These are phyloP conservation scores for Spizella passerina DNA, from an alignment of 2,797 vertebrate genomes.

Conservation along the genomic window DNA sequence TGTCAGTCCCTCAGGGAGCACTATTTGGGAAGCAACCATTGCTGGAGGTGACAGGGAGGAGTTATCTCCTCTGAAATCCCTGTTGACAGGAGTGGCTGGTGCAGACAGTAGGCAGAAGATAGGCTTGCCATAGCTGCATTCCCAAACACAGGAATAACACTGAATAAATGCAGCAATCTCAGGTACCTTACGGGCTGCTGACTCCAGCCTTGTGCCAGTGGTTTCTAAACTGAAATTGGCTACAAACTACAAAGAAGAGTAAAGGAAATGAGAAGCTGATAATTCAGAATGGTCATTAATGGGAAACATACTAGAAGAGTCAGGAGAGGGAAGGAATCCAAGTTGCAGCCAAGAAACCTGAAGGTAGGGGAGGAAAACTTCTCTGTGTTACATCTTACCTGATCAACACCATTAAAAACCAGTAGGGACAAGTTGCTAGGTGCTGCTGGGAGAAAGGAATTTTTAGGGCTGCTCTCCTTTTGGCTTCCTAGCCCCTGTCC, in stretches of 20 bases:
- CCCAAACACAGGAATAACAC: background rate
- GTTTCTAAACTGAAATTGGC: background rate
- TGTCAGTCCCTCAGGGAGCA: background rate
- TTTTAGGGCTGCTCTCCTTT: background rate
- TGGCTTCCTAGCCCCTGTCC: background rate
- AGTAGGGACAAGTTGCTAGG: background rate
- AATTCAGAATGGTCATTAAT: background rate
- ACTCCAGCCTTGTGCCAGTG: background rate
- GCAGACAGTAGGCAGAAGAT: background rate
- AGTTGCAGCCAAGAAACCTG: background rate
- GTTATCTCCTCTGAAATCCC: conserved; percentile 13
- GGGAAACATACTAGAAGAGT: background rate
- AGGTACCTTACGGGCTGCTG: background rate
- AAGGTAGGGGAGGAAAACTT: background rate
- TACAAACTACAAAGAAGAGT: background rate
- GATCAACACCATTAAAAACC: background rate
- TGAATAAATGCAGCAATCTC: background rate
- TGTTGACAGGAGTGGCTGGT: background rate
- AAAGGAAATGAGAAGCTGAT: background rate
- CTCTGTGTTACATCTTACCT: background rate
- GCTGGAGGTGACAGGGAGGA: conserved; percentile 18
- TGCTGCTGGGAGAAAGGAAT: background rate
- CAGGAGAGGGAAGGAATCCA: background rate
- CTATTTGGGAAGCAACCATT: background rate
- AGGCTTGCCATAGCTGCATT: background rate